Evolutionary conservation across 2,797 vertebrate species (phyloP).

Genomic region (Peromyscus attwateri): DNA sequence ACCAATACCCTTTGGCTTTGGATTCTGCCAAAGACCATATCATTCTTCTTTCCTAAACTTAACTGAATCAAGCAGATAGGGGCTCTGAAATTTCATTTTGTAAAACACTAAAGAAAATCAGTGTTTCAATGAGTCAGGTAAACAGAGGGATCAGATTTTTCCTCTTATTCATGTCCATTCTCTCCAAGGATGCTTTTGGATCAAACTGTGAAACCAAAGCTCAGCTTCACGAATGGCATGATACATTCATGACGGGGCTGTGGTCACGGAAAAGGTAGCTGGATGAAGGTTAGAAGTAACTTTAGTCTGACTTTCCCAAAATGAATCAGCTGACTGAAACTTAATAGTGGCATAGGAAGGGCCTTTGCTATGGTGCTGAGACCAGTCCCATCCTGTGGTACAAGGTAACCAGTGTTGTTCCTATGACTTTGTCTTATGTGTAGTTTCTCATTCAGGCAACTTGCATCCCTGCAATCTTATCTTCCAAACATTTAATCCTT

Average conservation of each 20-base stretch:
- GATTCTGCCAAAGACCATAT: slow-evolving; percentile 47
- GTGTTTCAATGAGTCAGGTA: slow-evolving; percentile 47
- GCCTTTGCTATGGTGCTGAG: background rate
- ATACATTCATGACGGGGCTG: background rate
- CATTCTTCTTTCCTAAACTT: slow-evolving; percentile 27
- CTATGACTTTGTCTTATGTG: background rate
- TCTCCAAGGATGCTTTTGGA: background rate
- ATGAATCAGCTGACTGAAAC: background rate
- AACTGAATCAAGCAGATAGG: slow-evolving; percentile 29
- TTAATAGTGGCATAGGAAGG: background rate
- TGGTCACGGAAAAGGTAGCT: background rate
- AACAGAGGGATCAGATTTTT: slow-evolving; percentile 29
- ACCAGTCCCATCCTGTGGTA: no score
- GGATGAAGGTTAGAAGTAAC: background rate
- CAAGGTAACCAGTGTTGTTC: background rate
- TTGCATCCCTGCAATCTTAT: background rate
- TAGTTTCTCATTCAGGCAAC: background rate
- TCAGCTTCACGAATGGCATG: background rate
- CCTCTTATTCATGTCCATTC: background rate
- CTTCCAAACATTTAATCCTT: background rate
- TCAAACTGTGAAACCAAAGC: background rate
- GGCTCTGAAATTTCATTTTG: slow-evolving; percentile 70
- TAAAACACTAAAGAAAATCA: slow-evolving; percentile 61
- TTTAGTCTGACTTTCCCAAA: background rate
- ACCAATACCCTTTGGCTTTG: background rate